Evolutionary conservation across 1,140 invertebrate genomes (phyloP).

Genomic region (Drosophila orosa): DNA sequence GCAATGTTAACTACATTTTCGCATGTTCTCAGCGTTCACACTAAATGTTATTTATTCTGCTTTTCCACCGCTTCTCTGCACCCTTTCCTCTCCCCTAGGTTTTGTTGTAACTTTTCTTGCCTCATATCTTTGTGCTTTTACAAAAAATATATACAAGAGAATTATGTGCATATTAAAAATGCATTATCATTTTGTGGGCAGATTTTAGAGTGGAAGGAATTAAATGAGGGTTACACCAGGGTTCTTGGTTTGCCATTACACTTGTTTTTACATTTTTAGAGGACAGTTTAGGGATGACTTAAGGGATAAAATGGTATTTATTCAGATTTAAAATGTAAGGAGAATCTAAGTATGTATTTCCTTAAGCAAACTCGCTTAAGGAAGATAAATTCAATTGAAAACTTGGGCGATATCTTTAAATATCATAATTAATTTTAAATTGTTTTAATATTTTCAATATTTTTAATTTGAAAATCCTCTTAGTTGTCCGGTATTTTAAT

Average conservation of each 20-base stretch:
- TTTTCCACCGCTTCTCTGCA: conserved; percentile 14
- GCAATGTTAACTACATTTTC: conserved; percentile 80
- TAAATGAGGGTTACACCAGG: conserved; percentile 13
- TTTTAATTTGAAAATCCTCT: too few relatives aligned
- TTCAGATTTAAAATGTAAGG: neutral
- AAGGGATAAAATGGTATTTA: neutral
- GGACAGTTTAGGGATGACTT: conserved; percentile 19
- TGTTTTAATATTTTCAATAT: too few relatives aligned
- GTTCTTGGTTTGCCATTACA: neutral
- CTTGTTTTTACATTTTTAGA: conserved; percentile 16
- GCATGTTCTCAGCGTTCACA: conserved; percentile 60
- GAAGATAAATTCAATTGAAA: too few relatives aligned
- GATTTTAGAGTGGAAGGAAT: conserved; percentile 6
- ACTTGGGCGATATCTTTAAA: neutral
- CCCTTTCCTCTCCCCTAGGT: conserved; percentile 1
- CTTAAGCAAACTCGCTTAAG: neutral
- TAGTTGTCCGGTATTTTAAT: too few relatives aligned
- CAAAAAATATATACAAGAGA: conserved; percentile 46
- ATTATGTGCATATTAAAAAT: conserved; percentile 78
- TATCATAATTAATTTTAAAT: too few relatives aligned
- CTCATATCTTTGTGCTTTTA: conserved; percentile 35
- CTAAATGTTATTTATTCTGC: conserved; percentile 58
- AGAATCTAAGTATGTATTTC: neutral
- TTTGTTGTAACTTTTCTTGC: conserved; percentile 29
- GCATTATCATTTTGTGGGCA: conserved; percentile 57